Evolutionary conservation across 2,797 vertebrate species (phyloP), one percentile per base, ranked within the genome.

Genomic region (Natrix natrix): DNA sequence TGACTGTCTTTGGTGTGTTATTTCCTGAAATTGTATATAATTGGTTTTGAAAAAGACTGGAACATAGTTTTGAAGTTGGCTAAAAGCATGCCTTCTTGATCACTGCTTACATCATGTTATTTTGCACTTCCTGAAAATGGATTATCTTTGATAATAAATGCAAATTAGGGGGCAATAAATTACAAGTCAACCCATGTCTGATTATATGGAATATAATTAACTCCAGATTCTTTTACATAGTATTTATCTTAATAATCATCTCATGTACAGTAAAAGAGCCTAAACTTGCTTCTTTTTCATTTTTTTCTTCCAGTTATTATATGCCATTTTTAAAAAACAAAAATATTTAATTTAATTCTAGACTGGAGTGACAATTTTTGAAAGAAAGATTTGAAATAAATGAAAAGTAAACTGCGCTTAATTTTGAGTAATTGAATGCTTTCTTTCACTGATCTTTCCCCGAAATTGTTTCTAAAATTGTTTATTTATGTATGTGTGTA

Each of bases 111-210:
- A 96, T 98, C 94, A 91, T 95, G 93, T 96, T 96, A 95, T 98
- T 98, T 97, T 96, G 96, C 94, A 95, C 95, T 94, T 95, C 96
- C 93, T 94, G 96, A 97, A 97, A 98, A 98, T 97, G 97, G 94
- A 97, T 97, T 98, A 98, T 95, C 90, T 96, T 98, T 97, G 97
- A 98, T 98, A 97, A 96, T 97, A 98, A 97, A 97, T 96, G 95
- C 91, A 97, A 98, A 98, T 98, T 98, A 98, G 92, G 95, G 94
- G 95, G 97, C 98, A 98, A 98, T 97, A 97, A 98, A 98, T 98
- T 98, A 97, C 97, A 97, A 98, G 96, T 97, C 97, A 96, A 97
- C 98, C 97, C 93, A 87, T 96, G 90, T 95, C 96, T 97, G 95
- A 96, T 97, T 97, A 95, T 94, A 96, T 87, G 92, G 93, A 95